Evolutionary conservation across 30 jellyfish, hydroid and myxozoan species (phyloP).

Genomic region (Sanderia malayensis): DNA sequence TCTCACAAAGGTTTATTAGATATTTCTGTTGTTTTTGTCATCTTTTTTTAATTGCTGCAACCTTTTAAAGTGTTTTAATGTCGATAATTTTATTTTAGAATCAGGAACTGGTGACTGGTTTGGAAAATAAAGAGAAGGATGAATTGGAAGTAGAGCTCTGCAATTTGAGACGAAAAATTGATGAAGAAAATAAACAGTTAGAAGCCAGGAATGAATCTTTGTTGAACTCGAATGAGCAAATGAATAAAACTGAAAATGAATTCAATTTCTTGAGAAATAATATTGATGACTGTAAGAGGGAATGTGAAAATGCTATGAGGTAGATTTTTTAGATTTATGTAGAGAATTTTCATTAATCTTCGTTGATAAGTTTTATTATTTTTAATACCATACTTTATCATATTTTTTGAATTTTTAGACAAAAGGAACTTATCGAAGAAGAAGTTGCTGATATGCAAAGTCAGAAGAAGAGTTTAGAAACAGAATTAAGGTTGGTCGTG

Average conservation of each 20-base stretch:
- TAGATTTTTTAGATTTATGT: neutral
- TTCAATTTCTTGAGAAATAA: neutral
- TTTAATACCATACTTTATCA: neutral
- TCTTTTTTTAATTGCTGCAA: too few relatives aligned
- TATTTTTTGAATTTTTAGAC: too few relatives aligned
- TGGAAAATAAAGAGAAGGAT: conserved; percentile 18
- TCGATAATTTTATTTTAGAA: too few relatives aligned
- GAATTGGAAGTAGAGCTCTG: neutral
- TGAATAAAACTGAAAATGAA: neutral
- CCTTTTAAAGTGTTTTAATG: too few relatives aligned
- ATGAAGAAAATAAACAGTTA: conserved; percentile 5
- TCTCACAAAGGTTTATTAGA: too few relatives aligned
- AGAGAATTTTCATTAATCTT: conserved; percentile 3
- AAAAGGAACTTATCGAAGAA: too few relatives aligned
- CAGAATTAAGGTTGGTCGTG: neutral
- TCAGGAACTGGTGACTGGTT: neutral
- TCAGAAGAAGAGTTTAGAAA: neutral
- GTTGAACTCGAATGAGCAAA: neutral
- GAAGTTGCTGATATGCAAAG: neutral
- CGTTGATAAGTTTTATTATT: too few relatives aligned
- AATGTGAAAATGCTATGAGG: too few relatives aligned
- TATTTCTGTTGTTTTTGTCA: too few relatives aligned
- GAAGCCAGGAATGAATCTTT: neutral
- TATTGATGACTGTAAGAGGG: neutral
- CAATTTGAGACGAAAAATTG: neutral